These are phyloP conservation scores for Oxytorus armatus DNA, from an alignment of 2,888 invertebrate genomes.

Conservation along the genomic window DNA sequence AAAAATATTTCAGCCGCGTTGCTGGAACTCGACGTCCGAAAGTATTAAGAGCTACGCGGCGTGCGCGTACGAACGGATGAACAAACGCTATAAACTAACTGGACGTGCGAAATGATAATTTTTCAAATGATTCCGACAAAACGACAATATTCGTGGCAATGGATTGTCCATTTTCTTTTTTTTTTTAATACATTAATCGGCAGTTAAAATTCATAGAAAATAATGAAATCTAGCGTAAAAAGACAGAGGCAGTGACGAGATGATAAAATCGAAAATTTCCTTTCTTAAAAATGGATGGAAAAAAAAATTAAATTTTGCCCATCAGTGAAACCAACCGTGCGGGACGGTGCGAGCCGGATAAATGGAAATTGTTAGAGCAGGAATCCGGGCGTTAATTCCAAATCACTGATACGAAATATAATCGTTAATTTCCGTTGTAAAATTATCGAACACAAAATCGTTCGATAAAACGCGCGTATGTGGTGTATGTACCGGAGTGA, in stretches of 20 bases:
- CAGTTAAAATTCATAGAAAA: slow-evolving; percentile 9
- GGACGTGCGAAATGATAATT: no score
- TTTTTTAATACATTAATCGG: neutral
- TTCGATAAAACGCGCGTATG: slow-evolving; percentile 29
- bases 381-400: no score
- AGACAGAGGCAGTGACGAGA: neutral
- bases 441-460: slow-evolving; percentile 19
- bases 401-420: slow-evolving; percentile 9
- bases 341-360: neutral
- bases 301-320: slow-evolving; percentile 25
- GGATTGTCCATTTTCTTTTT: slow-evolving; percentile 10
- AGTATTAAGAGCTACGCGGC: no score
- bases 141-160: slow-evolving; percentile 5
- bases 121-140: neutral
- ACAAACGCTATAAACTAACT: no score
- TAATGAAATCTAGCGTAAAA: slow-evolving; percentile 11
- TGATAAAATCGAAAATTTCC: neutral
- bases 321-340: neutral
- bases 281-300: neutral
- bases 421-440: slow-evolving; percentile 14
- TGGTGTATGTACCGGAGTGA: slow-evolving; percentile 51
- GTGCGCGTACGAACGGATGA: no score
- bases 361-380: slow-evolving; percentile 28
- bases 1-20: no score
- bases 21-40: no score